phyloP scores from a whole-genome alignment of 1,140 invertebrate genomes.

The Macrosteles quadrilineatus region DNA sequence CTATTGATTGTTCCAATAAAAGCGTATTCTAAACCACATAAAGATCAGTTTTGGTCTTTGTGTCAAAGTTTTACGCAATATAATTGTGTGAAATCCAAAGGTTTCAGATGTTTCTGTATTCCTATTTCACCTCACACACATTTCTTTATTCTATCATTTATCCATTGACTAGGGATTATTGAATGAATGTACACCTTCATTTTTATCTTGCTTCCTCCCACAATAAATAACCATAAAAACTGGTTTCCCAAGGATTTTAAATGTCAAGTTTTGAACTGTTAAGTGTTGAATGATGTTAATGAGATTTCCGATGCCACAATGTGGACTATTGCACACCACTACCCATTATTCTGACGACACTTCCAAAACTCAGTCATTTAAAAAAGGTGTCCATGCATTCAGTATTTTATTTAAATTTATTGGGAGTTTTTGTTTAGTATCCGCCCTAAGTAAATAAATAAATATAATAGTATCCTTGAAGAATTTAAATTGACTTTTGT shows the following conservation, averaged over 20 bases:
- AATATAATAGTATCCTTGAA: no score
- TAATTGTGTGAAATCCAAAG: not conserved
- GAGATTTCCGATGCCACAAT: not conserved
- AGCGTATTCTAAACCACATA: not conserved
- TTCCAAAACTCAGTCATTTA: no score
- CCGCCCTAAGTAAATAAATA: no score
- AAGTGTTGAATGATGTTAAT: not conserved
- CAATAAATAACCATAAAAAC: not conserved
- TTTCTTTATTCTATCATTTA: not conserved
- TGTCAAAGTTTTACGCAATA: not conserved
- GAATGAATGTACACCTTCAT: not conserved
- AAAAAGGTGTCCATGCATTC: no score
- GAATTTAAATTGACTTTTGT: no score
- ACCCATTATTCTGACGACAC: no score
- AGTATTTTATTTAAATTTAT: no score
- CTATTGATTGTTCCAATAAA: not conserved
- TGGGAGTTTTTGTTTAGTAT: no score
- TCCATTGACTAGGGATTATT: not conserved
- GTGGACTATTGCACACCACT: not conserved
- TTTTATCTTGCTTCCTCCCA: not conserved
- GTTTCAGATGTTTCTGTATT: not conserved
- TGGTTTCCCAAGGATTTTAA: not conserved
- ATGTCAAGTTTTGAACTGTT: not conserved
- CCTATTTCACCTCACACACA: constrained; percentile 10
- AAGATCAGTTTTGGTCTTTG: not conserved